Percentiles rank a stretch among this genome's conserved stretches.
These are phyloP conservation scores for Porites australiensis DNA, from an alignment of 64 coral and sea anemone genomes.

Conservation along the genomic window DNA sequence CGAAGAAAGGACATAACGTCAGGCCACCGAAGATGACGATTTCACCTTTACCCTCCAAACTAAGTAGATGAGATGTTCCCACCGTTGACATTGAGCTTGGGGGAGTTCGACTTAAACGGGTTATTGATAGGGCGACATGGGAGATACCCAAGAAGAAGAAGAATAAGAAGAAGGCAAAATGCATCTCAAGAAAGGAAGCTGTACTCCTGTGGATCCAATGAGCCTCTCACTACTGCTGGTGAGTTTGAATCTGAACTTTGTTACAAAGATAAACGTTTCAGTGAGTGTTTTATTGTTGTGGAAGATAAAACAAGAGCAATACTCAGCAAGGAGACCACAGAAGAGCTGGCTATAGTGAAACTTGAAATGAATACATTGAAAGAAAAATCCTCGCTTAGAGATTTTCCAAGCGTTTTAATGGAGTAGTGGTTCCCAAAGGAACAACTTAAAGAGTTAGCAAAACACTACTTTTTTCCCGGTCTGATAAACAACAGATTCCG, in stretches of 20 bases:
- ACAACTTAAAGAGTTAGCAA: too few relatives aligned
- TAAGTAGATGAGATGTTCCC: background rate
- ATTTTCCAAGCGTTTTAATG: background rate
- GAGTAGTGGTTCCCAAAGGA: too few relatives aligned
- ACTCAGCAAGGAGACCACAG: conserved; percentile 33
- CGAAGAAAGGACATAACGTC: conserved; percentile 11
- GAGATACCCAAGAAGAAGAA: conserved; percentile 45
- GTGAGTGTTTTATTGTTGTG: conserved; percentile 32
- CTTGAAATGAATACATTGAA: conserved; percentile 4
- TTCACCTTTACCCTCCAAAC: conserved; percentile 1
- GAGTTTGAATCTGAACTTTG: conserved; percentile 66
- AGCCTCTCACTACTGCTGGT: conserved; percentile 49
- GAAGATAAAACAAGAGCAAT: conserved; percentile 38
- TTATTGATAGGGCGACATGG: conserved; percentile 50
- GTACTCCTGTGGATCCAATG: conserved; percentile 60
- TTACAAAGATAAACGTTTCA: conserved; percentile 40
- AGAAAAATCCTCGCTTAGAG: conserved; percentile 1
- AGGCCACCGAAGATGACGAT: too few relatives aligned
- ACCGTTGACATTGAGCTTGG: too few relatives aligned
- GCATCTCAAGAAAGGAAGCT: conserved; percentile 10
- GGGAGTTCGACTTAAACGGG: conserved; percentile 57
- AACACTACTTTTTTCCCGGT: too few relatives aligned
- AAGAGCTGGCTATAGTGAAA: background rate
- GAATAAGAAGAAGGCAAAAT: too few relatives aligned
- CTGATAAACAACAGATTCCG: too few relatives aligned